phyloP scores from a whole-genome alignment of 2,113 vertebrate genomes.

The Nothoprocta pentlandii region DNA sequence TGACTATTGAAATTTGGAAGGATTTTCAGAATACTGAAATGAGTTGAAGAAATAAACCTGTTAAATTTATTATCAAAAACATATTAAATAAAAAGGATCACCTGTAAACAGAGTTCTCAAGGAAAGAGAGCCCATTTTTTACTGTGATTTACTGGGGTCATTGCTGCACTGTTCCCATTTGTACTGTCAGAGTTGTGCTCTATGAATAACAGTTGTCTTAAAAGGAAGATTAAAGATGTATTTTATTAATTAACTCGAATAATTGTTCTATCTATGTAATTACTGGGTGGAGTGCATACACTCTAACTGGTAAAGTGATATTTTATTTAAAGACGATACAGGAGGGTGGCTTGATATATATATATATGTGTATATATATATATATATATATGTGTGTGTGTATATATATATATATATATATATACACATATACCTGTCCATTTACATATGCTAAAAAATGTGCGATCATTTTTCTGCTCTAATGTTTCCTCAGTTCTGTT shows the following conservation, averaged over 20 bases:
- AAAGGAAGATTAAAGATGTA: not conserved
- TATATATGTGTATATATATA: no score
- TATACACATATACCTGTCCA: not conserved
- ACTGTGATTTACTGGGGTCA: not conserved
- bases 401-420: no score
- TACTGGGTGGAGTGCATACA: not conserved
- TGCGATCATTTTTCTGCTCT: not conserved
- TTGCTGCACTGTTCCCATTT: not conserved
- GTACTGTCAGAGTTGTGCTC: not conserved
- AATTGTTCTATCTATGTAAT: not conserved
- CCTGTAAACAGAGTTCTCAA: not conserved
- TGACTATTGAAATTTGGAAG: not conserved
- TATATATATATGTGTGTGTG: no score
- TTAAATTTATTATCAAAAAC: not conserved
- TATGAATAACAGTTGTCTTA: not conserved
- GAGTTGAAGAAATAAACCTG: not conserved
- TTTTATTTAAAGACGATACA: not conserved
- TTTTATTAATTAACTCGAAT: not conserved
- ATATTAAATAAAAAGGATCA: not conserved
- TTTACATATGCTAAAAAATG: not conserved
- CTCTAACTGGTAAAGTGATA: not conserved
- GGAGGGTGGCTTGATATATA: not conserved
- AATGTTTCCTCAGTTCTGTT: not conserved
- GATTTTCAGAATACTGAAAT: not conserved
- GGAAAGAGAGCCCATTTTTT: not conserved